Base-by-base conservation (phyloP, 2,797 vertebrate genomes). In the Phataginus tetradactyla region DNA sequence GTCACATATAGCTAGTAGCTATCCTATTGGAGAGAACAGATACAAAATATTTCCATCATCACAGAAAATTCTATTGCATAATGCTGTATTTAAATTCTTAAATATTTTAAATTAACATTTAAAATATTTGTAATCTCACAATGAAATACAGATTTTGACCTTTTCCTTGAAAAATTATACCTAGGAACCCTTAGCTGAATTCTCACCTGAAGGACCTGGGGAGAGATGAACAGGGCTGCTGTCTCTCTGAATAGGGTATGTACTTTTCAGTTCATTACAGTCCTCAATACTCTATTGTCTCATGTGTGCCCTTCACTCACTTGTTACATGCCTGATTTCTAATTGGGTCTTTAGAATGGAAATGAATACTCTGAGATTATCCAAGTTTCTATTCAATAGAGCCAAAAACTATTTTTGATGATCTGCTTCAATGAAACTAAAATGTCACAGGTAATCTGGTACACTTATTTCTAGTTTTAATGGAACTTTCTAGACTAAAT, bases 401-500 rank as follows among this genome's bases (percentile, higher is more conserved):
- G 57, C 32, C 29, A 7, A 3, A 68, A 81, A 39, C 34, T 64
- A 57, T 32, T 91, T 74, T 53, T 37, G 61, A 91, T 23, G 45
- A 93, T 34, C 45, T 91, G 88, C 34, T 39, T 42, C 42, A 75
- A 68, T 11, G 72, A 85, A 87, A 87, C 79, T 51, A 77, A 90
- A 92, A 69, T 27, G 21, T 59, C 39, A 84, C 20, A 94, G 51
- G 18, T 77, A 77, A 72, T 5, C 55, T 27, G 8, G 84, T 77
- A 64, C 1, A 84, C 5, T 79, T 74, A 83, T 23, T 96, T 92
- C 53, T 90, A 80, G 49, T 93, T 61, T 53, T 45, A 32, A 21
- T 87, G 25, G 90, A 39, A 78, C n/a, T 72, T 94, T 95, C 81
- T 92, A 95, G 57, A 75, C 7, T 29, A 80, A 63, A 5, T 87